phyloP scores from a whole-genome alignment of 2,797 vertebrate genomes.

The Lates japonicus region DNA sequence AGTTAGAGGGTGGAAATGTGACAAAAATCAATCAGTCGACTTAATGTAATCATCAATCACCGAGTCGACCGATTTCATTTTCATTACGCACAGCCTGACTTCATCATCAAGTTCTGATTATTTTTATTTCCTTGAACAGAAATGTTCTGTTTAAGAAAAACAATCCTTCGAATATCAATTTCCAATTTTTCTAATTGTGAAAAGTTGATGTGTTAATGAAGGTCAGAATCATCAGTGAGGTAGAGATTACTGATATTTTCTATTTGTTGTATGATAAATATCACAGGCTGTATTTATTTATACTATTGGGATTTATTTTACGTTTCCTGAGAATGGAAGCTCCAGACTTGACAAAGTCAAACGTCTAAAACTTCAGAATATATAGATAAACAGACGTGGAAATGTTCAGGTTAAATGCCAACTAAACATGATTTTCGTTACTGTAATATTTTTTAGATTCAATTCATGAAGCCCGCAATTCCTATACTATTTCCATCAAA shows the following conservation, averaged over 20 bases:
- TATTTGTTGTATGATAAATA: neutral
- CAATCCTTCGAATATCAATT: too few relatives aligned
- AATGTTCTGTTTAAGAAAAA: neutral
- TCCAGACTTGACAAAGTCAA: neutral
- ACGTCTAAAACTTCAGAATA: neutral
- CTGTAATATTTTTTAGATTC: neutral
- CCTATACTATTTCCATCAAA: fast-evolving
- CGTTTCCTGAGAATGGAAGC: neutral
- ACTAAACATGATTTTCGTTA: neutral
- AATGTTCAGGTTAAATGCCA: neutral
- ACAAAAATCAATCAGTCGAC: neutral
- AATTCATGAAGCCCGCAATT: neutral
- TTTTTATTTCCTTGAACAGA: neutral
- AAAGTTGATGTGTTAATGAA: too few relatives aligned
- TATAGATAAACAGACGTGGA: too few relatives aligned
- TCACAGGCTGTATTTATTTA: neutral
- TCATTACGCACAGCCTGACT: too few relatives aligned
- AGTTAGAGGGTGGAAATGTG: neutral
- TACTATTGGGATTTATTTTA: neutral
- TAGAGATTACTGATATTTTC: neutral
- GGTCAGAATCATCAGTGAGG: too few relatives aligned
- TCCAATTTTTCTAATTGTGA: too few relatives aligned
- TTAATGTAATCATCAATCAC: neutral
- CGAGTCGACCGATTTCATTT: neutral
- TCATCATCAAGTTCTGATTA: fast-evolving